phyloP scores from a whole-genome alignment of 2,888 invertebrate species.

The Drosophila mimetica region DNA sequence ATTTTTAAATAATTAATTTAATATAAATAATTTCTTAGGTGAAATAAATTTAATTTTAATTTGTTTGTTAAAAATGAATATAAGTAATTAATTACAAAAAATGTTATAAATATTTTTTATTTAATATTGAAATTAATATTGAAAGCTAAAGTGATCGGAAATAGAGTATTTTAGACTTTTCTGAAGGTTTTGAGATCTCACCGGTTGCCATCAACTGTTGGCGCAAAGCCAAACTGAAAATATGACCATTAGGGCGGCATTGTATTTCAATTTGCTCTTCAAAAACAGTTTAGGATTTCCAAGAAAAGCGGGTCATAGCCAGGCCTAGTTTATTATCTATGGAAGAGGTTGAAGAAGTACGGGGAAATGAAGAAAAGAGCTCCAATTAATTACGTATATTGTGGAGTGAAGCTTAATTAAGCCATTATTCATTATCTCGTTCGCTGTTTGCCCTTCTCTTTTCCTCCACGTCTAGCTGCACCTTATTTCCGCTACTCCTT shows the following conservation, averaged over 20 bases:
- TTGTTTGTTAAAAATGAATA: background rate
- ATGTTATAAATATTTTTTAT: background rate
- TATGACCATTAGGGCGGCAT: conserved; percentile 23
- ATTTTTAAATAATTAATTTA: background rate
- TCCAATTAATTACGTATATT: conserved; percentile 73
- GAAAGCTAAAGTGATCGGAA: too few species aligned
- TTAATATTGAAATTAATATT: too few species aligned
- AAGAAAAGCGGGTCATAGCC: conserved; percentile 23
- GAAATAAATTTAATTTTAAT: background rate
- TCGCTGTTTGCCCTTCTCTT: conserved; percentile 29
- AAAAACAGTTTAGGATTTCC: conserved; percentile 27
- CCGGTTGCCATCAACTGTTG: conserved; percentile 13
- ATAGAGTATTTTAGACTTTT: background rate
- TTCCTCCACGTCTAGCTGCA: conserved; percentile 18
- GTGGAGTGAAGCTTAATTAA: conserved; percentile 73
- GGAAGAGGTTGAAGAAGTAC: conserved; percentile 1
- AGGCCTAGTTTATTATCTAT: conserved; percentile 34
- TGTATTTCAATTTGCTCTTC: conserved; percentile 41
- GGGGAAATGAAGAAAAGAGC: conserved; percentile 44
- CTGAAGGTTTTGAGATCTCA: background rate
- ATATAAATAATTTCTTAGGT: background rate
- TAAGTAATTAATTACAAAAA: too few species aligned
- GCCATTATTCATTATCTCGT: conserved; percentile 76
- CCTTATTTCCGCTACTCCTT: conserved; percentile 14
- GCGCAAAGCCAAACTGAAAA: conserved; percentile 34